phyloP scores from a whole-genome alignment of 2,888 invertebrate species.

The Epirrita christyi region DNA sequence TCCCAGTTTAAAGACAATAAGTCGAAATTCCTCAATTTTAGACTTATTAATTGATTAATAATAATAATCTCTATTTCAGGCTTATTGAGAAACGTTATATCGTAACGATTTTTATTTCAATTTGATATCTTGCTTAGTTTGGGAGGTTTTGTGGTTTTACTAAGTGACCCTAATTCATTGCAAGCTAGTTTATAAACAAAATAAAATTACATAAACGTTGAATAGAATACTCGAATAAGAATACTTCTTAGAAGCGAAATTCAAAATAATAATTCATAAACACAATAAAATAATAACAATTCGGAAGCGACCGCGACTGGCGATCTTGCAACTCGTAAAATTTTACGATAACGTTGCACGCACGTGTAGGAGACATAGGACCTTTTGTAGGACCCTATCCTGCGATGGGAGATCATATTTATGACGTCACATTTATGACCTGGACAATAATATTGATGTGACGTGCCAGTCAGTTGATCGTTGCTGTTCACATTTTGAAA shows the following conservation, averaged over 20 bases:
- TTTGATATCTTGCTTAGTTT: too few species aligned
- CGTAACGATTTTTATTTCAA: too few species aligned
- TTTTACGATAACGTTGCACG: slow-evolving; percentile 76
- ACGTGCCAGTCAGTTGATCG: slow-evolving; percentile 24
- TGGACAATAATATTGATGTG: slow-evolving; percentile 30
- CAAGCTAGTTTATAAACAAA: not conserved
- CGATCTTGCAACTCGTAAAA: slow-evolving; percentile 66
- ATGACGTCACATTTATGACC: slow-evolving; percentile 60
- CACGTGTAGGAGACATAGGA: slow-evolving; percentile 58
- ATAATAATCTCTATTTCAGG: too few species aligned
- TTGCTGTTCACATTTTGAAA: slow-evolving; percentile 11
- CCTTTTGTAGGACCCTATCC: slow-evolving; percentile 45
- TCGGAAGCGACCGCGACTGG: slow-evolving; percentile 53
- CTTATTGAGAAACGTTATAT: too few species aligned
- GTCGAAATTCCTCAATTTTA: too few species aligned
- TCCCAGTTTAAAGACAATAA: too few species aligned
- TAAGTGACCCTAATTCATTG: too few species aligned
- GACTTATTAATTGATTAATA: too few species aligned
- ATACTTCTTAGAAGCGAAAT: slow-evolving; percentile 30
- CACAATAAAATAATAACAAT: slow-evolving; percentile 35
- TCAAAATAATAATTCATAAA: slow-evolving; percentile 47
- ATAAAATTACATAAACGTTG: not conserved
- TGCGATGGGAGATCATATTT: slow-evolving; percentile 69
- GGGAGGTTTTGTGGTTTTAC: too few species aligned
- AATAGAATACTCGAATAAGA: not conserved